These are phyloP conservation scores for Sisyra nigra DNA, from an alignment of 2,888 invertebrate species.

Conservation along the genomic window DNA sequence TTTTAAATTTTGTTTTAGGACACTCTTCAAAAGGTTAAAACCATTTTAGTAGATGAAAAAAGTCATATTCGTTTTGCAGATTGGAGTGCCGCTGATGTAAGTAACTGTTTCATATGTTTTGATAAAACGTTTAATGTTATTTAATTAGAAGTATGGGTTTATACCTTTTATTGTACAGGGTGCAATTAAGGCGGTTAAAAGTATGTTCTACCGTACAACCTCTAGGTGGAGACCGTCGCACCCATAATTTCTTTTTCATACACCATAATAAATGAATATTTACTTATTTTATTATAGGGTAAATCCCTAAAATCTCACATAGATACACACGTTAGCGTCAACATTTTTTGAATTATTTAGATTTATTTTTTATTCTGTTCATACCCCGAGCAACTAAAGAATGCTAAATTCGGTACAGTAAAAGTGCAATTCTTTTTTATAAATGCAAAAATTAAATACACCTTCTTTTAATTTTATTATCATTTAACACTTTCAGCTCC, in stretches of 20 bases:
- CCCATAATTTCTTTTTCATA: constrained; percentile 6
- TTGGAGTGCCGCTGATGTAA: constrained; percentile 87
- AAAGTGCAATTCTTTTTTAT: no score
- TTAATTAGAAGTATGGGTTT: no score
- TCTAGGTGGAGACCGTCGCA: constrained; percentile 3
- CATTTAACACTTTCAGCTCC: no score
- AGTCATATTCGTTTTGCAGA: constrained; percentile 85
- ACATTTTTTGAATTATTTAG: no score
- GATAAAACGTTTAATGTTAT: no score
- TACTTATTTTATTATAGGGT: constrained; percentile 5
- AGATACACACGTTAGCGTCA: not conserved
- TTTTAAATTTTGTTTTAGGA: constrained; percentile 48
- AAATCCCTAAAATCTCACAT: not conserved
- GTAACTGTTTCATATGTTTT: constrained; percentile 19
- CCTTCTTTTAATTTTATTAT: no score
- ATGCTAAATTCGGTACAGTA: no score
- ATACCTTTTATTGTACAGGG: no score
- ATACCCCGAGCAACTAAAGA: no score
- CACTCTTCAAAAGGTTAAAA: constrained; percentile 67
- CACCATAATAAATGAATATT: not conserved
- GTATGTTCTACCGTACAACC: not conserved
- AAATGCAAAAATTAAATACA: no score
- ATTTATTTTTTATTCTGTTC: no score
- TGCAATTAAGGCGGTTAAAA: no score
- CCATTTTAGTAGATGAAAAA: constrained; percentile 71